Evolutionary conservation across 1,140 invertebrate species (phyloP).

Genomic region (Tribolium castaneum): DNA sequence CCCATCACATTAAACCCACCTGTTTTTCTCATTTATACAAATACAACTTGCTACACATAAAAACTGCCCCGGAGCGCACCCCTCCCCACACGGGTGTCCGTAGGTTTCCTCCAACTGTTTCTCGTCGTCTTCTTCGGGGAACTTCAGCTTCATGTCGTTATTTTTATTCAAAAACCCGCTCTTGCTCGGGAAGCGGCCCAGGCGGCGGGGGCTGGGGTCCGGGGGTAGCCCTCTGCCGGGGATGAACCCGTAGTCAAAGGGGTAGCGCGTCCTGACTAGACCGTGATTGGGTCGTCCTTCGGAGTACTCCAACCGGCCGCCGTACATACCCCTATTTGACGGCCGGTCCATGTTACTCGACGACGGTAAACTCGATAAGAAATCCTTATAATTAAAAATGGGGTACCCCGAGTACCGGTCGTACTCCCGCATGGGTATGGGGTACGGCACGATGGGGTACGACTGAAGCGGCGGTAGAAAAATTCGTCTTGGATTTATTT

Average conservation of each 20-base stretch:
- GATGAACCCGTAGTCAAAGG: constrained; percentile 49
- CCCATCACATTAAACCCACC: constrained; percentile 39
- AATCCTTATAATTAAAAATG: neutral
- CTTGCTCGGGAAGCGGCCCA: neutral
- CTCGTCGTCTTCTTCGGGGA: constrained; percentile 43
- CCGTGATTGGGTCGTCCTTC: constrained; percentile 50
- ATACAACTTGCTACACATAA: constrained; percentile 70
- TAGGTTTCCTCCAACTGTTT: constrained; percentile 61
- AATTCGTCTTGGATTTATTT: constrained; percentile 32
- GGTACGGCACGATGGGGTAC: constrained; percentile 16
- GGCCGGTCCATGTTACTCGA: constrained; percentile 4
- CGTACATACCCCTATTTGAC: constrained; percentile 43
- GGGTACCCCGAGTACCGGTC: constrained; percentile 10
- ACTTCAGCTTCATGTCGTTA: constrained; percentile 41
- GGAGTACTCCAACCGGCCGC: constrained; percentile 47
- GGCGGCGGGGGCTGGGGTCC: neutral
- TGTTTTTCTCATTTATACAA: constrained; percentile 68
- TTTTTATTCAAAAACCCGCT: constrained; percentile 53
- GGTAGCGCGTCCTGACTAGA: constrained; percentile 42
- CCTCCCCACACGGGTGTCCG: constrained; percentile 63
- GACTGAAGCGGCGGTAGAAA: neutral
- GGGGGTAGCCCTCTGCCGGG: constrained; percentile 45
- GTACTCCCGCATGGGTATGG: constrained; percentile 15
- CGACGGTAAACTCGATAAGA: constrained; percentile 1
- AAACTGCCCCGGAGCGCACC: constrained; percentile 67